Conservation (phyloP, 2,797 vertebrate genomes). For the Fundulus diaphanus region DNA sequence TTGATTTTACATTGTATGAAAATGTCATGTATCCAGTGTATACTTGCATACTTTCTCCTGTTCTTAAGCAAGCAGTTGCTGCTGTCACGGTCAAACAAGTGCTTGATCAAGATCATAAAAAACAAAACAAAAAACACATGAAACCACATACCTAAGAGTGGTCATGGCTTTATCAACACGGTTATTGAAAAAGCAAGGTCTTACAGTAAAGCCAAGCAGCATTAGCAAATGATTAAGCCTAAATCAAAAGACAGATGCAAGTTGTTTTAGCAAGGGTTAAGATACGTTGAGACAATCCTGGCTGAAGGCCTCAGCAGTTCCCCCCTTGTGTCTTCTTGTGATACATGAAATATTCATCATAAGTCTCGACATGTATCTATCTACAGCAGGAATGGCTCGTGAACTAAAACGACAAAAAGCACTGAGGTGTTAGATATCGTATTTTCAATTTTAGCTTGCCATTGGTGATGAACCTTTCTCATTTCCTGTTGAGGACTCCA, state of each 20-base stretch:
- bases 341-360: slow-evolving; percentile 55
- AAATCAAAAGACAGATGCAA: slow-evolving; percentile 83
- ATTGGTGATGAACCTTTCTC: slow-evolving; percentile 58
- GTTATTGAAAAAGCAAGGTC: slow-evolving; percentile 79
- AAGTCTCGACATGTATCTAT: slow-evolving; percentile 37
- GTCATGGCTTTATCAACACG: background rate
- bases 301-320: slow-evolving; percentile 2
- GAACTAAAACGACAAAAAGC: slow-evolving; percentile 40
- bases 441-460: slow-evolving; percentile 36
- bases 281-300: background rate
- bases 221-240: slow-evolving; percentile 82
- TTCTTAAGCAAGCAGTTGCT: background rate
- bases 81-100: background rate
- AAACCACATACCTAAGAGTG: background rate
- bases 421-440: slow-evolving; percentile 69
- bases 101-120: background rate
- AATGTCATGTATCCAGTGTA: too few species aligned
- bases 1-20: too few species aligned
- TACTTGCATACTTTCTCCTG: background rate
- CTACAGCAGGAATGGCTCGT: slow-evolving; percentile 27
- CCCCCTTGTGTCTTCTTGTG: slow-evolving; percentile 42
- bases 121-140: too few species aligned
- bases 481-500: slow-evolving; percentile 74
- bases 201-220: slow-evolving; percentile 86
- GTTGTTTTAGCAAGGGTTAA: slow-evolving; percentile 68